A percentile compares a stretch with the other conserved stretches of the same genome.
These are phyloP conservation scores for Gymnothorax javanicus DNA, from an alignment of 2,797 vertebrate genomes.

Conservation along the genomic window DNA sequence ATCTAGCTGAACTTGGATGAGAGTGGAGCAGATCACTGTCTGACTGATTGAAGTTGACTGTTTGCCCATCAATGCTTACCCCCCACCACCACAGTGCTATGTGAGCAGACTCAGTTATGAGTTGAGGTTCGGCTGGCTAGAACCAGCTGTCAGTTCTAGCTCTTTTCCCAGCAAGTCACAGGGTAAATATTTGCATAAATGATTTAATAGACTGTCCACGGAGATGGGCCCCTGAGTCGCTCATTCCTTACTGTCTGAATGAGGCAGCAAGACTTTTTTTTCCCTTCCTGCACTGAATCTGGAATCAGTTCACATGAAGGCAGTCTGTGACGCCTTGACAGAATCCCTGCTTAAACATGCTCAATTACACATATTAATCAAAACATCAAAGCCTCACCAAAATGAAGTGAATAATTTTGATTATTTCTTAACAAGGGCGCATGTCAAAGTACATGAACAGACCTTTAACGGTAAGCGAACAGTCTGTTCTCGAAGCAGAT, in stretches of 20 bases:
- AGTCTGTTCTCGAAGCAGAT: too few species aligned
- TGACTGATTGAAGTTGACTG: background rate
- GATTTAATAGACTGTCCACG: background rate
- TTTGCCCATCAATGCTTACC: constrained; percentile 3
- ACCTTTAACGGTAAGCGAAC: too few species aligned
- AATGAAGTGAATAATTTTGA: too few species aligned
- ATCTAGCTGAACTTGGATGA: background rate
- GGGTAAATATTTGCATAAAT: constrained; percentile 25
- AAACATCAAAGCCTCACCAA: too few species aligned
- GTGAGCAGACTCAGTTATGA: constrained; percentile 5
- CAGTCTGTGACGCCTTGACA: too few species aligned
- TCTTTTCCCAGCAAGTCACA: background rate
- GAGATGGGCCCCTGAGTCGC: background rate
- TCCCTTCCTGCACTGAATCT: background rate
- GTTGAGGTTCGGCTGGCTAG: background rate
- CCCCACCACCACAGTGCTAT: background rate
- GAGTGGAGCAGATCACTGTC: background rate
- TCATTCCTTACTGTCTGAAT: background rate
- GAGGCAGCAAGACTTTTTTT: background rate
- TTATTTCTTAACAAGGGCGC: too few species aligned
- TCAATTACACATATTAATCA: too few species aligned
- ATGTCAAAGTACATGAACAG: too few species aligned
- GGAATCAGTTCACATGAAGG: too few species aligned
- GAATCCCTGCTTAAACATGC: too few species aligned
- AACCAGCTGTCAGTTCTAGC: background rate